Conservation (phyloP, 2,888 invertebrate genomes). For the Apomyelois bistriatella region DNA sequence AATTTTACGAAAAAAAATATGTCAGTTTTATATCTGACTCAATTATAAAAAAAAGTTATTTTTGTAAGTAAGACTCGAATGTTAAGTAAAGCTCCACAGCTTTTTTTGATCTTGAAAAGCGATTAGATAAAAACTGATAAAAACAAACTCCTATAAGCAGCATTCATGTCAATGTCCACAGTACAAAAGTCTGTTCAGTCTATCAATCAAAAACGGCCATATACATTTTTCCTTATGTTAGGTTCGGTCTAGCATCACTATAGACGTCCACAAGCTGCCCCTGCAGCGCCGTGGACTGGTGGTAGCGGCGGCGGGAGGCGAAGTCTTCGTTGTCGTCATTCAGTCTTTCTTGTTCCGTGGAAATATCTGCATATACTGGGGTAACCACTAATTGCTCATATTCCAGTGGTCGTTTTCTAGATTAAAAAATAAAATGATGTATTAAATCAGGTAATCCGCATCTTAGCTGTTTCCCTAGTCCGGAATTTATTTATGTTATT, state of each 20-base stretch:
- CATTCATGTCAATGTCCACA: no score
- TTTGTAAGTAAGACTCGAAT: no score
- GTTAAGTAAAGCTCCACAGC: no score
- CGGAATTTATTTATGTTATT: no score
- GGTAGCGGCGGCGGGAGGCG: conserved; percentile 93
- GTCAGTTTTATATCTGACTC: no score
- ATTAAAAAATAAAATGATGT: neutral
- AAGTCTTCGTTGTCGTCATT: conserved; percentile 98
- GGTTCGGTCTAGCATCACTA: conserved; percentile 48
- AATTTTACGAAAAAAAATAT: no score
- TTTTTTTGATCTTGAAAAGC: no score
- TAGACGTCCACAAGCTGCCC: conserved; percentile 79
- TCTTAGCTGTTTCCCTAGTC: no score
- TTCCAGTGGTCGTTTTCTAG: conserved; percentile 87
- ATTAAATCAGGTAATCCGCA: no score
- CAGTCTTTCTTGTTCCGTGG: conserved; percentile 90
- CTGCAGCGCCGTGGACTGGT: conserved; percentile 92
- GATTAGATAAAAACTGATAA: no score
- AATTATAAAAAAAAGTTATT: no score
- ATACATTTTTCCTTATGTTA: neutral
- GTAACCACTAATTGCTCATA: conserved; percentile 93
- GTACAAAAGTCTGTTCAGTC: neutral
- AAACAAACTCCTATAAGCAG: no score
- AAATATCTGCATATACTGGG: conserved; percentile 88
- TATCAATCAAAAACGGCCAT: neutral